Percentiles rank a stretch among this genome's conserved stretches.
These are phyloP conservation scores for Callipepla squamata DNA, from an alignment of 2,113 vertebrate genomes.

Conservation along the genomic window DNA sequence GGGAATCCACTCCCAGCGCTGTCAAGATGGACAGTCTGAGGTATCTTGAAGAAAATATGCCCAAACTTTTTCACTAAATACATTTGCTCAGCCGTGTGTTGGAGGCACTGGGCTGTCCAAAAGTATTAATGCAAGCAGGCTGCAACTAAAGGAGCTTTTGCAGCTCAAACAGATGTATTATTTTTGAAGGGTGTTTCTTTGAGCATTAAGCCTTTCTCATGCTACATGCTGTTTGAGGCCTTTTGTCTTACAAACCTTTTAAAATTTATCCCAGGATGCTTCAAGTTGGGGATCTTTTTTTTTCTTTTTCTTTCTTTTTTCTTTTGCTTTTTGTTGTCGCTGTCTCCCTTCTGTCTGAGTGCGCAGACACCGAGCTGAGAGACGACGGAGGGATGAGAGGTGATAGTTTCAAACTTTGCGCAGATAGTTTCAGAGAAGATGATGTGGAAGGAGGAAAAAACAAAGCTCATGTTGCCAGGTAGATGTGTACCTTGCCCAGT, in stretches of 20 bases:
- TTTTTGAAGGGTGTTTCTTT: conserved; percentile 58
- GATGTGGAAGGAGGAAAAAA: conserved; percentile 10
- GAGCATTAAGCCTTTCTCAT: conserved; percentile 44
- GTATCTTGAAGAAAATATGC: not conserved
- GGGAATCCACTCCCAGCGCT: not conserved
- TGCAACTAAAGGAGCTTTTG: conserved; percentile 16
- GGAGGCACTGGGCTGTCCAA: not conserved
- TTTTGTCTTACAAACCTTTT: conserved; percentile 51
- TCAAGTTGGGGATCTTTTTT: conserved; percentile 1
- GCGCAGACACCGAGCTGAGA: not conserved
- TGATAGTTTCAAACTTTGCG: conserved; percentile 20
- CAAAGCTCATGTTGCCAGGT: not conserved
- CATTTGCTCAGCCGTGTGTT: not conserved
- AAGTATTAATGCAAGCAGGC: conserved; percentile 29
- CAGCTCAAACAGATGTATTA: conserved; percentile 28
- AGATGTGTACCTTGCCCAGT: not conserved
- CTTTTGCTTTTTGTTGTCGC: not conserved
- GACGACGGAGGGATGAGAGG: not conserved
- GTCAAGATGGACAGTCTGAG: not conserved
- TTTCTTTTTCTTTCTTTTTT: not conserved
- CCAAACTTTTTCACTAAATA: not conserved
- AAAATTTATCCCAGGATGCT: conserved; percentile 28
- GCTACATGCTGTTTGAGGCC: conserved; percentile 26
- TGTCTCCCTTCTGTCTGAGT: not conserved
- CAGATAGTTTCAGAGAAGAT: not conserved